Evolutionary conservation across 2,888 invertebrate genomes (phyloP), one percentile per base, ranked within the genome.

Genomic region (Euspilapteryx auroguttella): DNA sequence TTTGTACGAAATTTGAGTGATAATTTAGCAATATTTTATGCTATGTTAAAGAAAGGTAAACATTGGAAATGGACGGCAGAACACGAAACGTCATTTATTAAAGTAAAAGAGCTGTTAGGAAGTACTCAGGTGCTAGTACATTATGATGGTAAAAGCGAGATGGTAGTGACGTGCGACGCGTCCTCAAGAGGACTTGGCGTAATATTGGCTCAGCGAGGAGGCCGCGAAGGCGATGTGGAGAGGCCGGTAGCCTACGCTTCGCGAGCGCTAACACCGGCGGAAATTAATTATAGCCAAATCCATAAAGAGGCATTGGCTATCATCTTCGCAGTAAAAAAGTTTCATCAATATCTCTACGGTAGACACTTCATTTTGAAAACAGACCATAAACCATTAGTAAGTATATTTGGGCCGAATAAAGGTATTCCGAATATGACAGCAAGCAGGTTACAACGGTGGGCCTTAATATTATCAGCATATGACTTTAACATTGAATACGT

Each of bases 381-480:
- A 0, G 43, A 44, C 12, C 39, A 43, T 15, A 39, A 40, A 12
- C 37, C 43, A 0, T 14, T 43, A 5, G 36, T 40, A 3, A 34
- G 33, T 2, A 39, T 40, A n/a, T 38, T 42, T 9, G 37, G 38
- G 0, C 36, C 39, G 0, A 24, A 39, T 8, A 31, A 20, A 1
- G 37, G 37, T 0, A 37, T 41, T 14, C 40, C 40, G 0, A 33
- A 29, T 3, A 37, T 34, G 34, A 22, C 29, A 1, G 38, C 42
- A 2, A 36, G 36, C 15, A 23, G 39, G 0, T 32, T 41, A 31
- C 35, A 37, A 5, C 27, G 38, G 2, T 36, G 37, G 37, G 38
- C 35, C 2, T 12, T 38, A 1, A 37, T 35, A 6, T 25, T 39
- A 12, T 30, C 37, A 0, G 38, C 37, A 0, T 40, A 40, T 24